Evolutionary conservation across 2,797 vertebrate species (phyloP).

Genomic region (Anguilla megastoma): DNA sequence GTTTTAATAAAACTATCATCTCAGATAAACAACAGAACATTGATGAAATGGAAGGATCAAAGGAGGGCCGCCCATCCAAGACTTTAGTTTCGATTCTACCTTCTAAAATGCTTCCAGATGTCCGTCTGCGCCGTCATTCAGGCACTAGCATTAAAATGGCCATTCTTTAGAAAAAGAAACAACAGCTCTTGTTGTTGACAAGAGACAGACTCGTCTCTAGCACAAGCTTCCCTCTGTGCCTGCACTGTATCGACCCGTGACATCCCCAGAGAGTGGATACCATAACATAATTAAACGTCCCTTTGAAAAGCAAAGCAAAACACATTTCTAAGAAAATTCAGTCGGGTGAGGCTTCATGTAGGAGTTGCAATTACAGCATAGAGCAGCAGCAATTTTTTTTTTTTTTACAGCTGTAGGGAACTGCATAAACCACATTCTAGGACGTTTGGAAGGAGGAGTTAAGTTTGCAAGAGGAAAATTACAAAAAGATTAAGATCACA

Average conservation of each 20-base stretch:
- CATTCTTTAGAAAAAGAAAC: constrained; percentile 11
- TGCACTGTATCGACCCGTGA: constrained; percentile 3
- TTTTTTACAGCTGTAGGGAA: constrained; percentile 3
- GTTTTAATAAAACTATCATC: neutral
- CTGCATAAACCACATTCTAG: neutral
- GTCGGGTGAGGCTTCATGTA: neutral
- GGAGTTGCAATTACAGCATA: neutral
- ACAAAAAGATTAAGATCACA: constrained; percentile 47
- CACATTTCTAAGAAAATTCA: neutral
- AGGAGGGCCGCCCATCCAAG: neutral
- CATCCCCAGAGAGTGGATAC: neutral
- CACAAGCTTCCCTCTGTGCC: neutral
- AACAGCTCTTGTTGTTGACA: constrained; percentile 3
- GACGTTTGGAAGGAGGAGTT: constrained; percentile 5
- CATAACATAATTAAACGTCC: neutral
- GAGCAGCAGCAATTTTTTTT: constrained; percentile 13
- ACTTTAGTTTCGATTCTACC: neutral
- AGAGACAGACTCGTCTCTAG: neutral
- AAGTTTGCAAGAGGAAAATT: constrained; percentile 30
- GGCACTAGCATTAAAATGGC: neutral
- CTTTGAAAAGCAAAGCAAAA: neutral
- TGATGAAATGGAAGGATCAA: constrained; percentile 1
- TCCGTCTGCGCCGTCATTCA: neutral
- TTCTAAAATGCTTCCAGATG: neutral
- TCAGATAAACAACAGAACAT: neutral